Conservation (phyloP, 1,140 invertebrate genomes). For the Trinorchestia longiramus region DNA sequence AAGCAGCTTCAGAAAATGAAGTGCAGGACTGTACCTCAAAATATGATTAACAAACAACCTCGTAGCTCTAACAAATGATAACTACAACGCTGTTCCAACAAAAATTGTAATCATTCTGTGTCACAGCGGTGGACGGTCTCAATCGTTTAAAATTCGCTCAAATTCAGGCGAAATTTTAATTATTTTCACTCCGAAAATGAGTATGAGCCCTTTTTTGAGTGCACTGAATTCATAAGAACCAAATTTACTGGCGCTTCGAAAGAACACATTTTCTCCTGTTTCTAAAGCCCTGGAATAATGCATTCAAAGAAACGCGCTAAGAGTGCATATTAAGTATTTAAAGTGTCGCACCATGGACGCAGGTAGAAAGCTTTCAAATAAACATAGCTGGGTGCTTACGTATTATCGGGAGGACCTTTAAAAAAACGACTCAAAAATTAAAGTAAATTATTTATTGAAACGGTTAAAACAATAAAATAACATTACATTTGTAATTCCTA, state of each 20-base stretch:
- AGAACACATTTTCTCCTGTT: neutral
- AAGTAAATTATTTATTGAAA: too few species aligned
- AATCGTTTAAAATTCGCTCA: neutral
- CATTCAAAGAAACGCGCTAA: too few species aligned
- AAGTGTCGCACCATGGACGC: neutral
- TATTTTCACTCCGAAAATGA: neutral
- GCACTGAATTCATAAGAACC: neutral
- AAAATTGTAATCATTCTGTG: neutral
- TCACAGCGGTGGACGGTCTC: neutral
- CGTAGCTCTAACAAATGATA: too few species aligned
- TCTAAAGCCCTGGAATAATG: neutral
- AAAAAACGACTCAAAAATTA: too few species aligned
- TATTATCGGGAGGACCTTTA: too few species aligned
- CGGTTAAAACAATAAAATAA: too few species aligned
- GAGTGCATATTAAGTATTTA: neutral
- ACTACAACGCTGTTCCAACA: neutral
- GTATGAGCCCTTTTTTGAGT: neutral
- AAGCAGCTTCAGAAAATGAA: neutral
- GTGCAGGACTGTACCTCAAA: neutral
- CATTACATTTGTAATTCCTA: too few species aligned
- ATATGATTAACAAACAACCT: neutral
- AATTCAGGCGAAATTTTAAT: neutral
- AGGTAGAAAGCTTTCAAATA: neutral
- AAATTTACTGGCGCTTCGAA: neutral
- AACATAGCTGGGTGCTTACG: neutral